Conservation (phyloP, 2,113 vertebrate genomes). For the Mungos mungo region DNA sequence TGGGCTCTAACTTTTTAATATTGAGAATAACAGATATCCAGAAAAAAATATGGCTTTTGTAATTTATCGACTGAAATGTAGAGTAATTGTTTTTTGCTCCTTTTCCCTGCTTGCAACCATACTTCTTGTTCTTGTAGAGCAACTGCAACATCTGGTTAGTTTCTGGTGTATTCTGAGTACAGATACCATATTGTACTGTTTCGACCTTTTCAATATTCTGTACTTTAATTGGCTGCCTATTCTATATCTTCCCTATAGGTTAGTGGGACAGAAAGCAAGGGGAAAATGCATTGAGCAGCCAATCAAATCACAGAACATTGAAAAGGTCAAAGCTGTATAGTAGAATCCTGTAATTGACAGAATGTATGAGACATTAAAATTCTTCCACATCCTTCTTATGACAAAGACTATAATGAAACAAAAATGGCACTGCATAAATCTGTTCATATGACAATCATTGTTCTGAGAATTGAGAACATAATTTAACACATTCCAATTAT, state of each 20-base stretch:
- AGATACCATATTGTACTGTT: constrained; percentile 31
- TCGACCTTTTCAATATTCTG: constrained; percentile 72
- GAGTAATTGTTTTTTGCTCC: neutral
- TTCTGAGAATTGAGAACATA: constrained; percentile 28
- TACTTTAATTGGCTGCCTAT: constrained; percentile 56
- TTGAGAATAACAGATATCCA: neutral
- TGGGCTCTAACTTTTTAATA: neutral
- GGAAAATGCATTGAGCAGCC: neutral
- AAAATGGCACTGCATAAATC: constrained; percentile 52
- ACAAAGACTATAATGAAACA: constrained; percentile 55
- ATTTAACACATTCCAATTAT: neutral
- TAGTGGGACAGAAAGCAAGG: constrained; percentile 46
- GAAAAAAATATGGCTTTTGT: neutral
- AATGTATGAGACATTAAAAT: constrained; percentile 56
- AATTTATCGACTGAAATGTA: neutral
- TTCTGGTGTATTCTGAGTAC: neutral
- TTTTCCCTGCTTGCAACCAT: neutral
- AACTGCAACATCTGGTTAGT: neutral
- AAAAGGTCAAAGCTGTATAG: constrained; percentile 70
- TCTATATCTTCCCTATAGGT: constrained; percentile 42
- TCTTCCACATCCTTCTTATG: neutral
- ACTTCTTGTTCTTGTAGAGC: constrained; percentile 39
- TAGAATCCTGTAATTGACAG: constrained; percentile 17
- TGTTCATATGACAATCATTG: neutral
- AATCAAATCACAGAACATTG: constrained; percentile 39